A percentile compares a stretch with the other conserved stretches of the same genome.
These are phyloP conservation scores for Pteropus rufus DNA, from an alignment of 2,797 vertebrate species.

Conservation along the genomic window DNA sequence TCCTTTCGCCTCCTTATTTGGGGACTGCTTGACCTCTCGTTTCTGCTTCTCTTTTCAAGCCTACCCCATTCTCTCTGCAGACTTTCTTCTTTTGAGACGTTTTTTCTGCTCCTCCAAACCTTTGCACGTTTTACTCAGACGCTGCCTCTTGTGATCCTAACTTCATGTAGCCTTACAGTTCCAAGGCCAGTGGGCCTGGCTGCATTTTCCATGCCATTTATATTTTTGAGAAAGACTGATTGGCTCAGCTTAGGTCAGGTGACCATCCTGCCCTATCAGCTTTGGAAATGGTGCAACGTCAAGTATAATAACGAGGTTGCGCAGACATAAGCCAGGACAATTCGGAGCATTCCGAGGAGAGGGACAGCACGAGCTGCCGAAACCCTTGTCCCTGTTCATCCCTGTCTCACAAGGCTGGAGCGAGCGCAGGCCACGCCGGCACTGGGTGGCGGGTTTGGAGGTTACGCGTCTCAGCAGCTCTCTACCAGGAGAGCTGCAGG, in stretches of 20 bases:
- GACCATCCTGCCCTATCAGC: neutral
- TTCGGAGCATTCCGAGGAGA: neutral
- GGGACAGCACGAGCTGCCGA: fast-evolving
- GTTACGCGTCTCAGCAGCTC: fast-evolving
- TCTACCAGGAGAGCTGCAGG: too few relatives aligned
- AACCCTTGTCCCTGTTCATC: neutral
- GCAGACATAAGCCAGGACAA: neutral
- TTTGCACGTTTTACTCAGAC: neutral
- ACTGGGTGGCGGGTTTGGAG: neutral
- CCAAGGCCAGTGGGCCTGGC: fast-evolving
- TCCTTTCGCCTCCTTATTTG: neutral
- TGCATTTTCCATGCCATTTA: neutral
- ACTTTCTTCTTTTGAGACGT: neutral
- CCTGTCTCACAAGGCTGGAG: neutral
- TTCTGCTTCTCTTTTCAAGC: neutral
- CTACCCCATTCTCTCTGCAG: neutral
- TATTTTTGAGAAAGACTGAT: neutral
- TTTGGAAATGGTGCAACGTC: neutral
- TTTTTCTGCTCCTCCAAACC: neutral
- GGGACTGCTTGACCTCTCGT: neutral
- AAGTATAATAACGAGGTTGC: neutral
- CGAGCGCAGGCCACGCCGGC: fast-evolving
- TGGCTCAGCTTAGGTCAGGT: neutral
- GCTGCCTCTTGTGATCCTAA: neutral
- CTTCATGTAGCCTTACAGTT: fast-evolving